Percentiles rank a stretch among this genome's conserved stretches.
Conservation (phyloP, 2,888 invertebrate genomes). For the Agrotis ipsilon region DNA sequence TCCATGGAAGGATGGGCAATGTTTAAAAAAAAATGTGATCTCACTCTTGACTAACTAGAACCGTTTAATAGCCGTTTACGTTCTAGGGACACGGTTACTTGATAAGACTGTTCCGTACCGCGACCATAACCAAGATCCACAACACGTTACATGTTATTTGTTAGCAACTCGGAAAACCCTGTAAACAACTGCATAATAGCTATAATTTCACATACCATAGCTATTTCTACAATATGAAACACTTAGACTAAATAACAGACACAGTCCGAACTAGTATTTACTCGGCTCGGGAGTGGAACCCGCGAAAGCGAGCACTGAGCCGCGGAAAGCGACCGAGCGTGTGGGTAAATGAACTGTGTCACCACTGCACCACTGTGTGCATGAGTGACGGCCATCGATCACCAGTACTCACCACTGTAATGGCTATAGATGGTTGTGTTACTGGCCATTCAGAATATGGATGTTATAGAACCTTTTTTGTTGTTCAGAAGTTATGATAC, state of each 20-base stretch:
- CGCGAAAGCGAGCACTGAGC: constrained; percentile 67
- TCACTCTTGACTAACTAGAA: too few species aligned
- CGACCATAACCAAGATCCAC: too few species aligned
- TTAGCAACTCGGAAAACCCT: neutral
- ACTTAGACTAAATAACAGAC: constrained; percentile 18
- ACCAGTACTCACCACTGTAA: constrained; percentile 6
- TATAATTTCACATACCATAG: neutral
- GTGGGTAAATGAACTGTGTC: constrained; percentile 67
- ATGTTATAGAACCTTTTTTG: constrained; percentile 10
- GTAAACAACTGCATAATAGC: too few species aligned
- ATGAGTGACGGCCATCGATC: constrained; percentile 26
- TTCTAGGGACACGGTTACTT: too few species aligned
- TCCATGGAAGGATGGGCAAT: too few species aligned
- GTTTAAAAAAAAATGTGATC: too few species aligned
- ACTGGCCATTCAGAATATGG: constrained; percentile 16
- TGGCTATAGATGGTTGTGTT: neutral
- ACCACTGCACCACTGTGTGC: constrained; percentile 35
- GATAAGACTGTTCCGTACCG: too few species aligned
- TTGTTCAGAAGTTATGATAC: constrained; percentile 12
- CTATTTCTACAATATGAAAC: neutral
- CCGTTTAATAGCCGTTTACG: too few species aligned
- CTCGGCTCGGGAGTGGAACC: constrained; percentile 62
- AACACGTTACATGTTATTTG: too few species aligned
- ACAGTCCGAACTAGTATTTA: constrained; percentile 31
- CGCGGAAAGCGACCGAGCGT: constrained; percentile 62